These are phyloP conservation scores for Leptinotarsa haldemani DNA, from an alignment of 2,888 invertebrate species.

Conservation along the genomic window DNA sequence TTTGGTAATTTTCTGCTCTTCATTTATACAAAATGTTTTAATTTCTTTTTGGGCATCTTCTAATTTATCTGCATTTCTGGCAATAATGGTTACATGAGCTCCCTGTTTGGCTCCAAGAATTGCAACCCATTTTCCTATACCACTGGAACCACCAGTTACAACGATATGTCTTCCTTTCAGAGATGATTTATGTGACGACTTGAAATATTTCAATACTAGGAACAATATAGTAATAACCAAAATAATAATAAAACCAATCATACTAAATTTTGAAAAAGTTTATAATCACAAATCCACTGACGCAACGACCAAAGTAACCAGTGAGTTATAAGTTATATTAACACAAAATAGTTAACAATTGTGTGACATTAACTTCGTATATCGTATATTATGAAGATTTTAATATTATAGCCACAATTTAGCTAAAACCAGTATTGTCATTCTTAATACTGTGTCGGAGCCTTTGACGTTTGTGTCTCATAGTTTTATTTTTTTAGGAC, in stretches of 20 bases:
- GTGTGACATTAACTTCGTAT: no score
- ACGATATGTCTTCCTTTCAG: conserved; percentile 73
- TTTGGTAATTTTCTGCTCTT: conserved; percentile 72
- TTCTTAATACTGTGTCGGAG: no score
- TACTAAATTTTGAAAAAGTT: neutral
- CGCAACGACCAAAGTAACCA: no score
- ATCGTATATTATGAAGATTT: no score
- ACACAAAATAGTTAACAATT: no score
- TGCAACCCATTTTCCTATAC: conserved; percentile 90
- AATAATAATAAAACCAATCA: neutral
- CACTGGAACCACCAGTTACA: conserved; percentile 95
- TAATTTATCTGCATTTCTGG: conserved; percentile 80
- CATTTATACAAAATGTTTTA: conserved; percentile 64
- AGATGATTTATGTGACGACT: neutral
- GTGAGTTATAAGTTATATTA: no score
- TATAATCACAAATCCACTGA: no score
- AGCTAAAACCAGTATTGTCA: no score
- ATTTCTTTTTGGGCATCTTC: conserved; percentile 74
- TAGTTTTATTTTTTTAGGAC: no score
- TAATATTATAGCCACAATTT: no score
- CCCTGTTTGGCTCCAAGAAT: conserved; percentile 81
- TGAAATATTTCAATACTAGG: conserved; percentile 3
- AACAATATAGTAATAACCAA: neutral
- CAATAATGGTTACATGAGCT: conserved; percentile 91
- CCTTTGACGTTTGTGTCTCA: no score